Conservation (phyloP, 2,113 vertebrate genomes). For the Eptesicus fuscus region DNA sequence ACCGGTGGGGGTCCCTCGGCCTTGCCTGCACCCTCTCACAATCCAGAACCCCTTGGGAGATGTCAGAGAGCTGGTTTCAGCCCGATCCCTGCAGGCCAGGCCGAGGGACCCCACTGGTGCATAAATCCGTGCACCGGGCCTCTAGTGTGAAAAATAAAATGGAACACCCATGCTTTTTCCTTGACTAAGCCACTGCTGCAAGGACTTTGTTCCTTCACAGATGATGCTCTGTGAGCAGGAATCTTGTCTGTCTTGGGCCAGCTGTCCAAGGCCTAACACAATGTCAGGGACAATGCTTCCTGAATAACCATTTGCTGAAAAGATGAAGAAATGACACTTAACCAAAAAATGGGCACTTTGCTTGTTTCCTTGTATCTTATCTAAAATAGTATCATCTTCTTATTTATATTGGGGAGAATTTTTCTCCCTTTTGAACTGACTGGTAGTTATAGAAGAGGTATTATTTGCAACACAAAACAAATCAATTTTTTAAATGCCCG, state of each 20-base stretch:
- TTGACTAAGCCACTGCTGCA: neutral
- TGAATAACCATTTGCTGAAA: neutral
- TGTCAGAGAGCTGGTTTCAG: too few relatives aligned
- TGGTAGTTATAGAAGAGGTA: neutral
- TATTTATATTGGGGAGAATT: neutral
- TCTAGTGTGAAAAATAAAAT: neutral
- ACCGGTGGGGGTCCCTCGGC: too few relatives aligned
- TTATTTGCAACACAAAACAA: slow-evolving; percentile 45
- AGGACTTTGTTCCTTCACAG: neutral
- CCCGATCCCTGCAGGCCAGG: too few relatives aligned
- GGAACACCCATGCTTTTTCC: neutral
- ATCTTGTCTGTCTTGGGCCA: neutral
- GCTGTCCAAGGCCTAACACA: neutral
- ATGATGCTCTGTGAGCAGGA: neutral
- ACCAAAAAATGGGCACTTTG: neutral
- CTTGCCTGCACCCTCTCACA: too few relatives aligned
- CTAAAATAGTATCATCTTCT: neutral
- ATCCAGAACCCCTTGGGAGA: too few relatives aligned
- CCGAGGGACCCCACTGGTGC: too few relatives aligned
- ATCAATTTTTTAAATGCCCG: slow-evolving; percentile 33
- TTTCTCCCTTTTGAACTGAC: neutral
- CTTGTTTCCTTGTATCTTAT: neutral
- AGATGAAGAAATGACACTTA: neutral
- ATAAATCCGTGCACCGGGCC: too few relatives aligned
- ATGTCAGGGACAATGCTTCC: neutral